Conservation (phyloP, 2,113 vertebrate species). For the Abramis brama region DNA sequence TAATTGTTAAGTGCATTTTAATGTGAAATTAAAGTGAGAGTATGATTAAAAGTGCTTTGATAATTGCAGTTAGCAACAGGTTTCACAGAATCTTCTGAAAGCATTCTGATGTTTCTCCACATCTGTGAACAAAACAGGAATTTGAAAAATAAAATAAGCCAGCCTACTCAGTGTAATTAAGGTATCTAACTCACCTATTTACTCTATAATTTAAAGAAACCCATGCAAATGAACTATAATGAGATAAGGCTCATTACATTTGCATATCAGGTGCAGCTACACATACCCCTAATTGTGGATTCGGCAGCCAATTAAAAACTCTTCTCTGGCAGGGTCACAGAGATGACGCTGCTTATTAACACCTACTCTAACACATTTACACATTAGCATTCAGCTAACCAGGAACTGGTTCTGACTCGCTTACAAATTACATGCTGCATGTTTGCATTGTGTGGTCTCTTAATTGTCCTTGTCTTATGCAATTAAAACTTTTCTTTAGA, state of each 20-base stretch:
- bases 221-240: conserved; percentile 39
- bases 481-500: conserved; percentile 38
- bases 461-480: conserved; percentile 50
- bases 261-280: conserved; percentile 41
- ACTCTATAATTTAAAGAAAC: conserved; percentile 37
- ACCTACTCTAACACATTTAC: conserved; percentile 42
- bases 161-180: conserved; percentile 3
- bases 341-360: conserved; percentile 16
- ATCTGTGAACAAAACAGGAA: conserved; percentile 7
- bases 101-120: not conserved
- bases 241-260: conserved; percentile 40
- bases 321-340: conserved; percentile 24
- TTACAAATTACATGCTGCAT: conserved; percentile 51
- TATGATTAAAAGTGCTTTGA: conserved; percentile 15
- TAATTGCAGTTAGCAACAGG: not conserved
- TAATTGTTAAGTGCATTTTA: not conserved
- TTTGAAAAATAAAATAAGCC: not conserved
- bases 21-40: not conserved
- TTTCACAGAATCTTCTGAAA: not conserved
- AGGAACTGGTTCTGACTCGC: conserved; percentile 45
- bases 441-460: conserved; percentile 53
- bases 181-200: conserved; percentile 17
- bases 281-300: conserved; percentile 26
- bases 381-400: conserved; percentile 34
- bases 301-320: conserved; percentile 44